A percentile compares a stretch with the other conserved stretches of the same genome.
Conservation (phyloP, 2,113 vertebrate genomes). For the Indicator maculatus region DNA sequence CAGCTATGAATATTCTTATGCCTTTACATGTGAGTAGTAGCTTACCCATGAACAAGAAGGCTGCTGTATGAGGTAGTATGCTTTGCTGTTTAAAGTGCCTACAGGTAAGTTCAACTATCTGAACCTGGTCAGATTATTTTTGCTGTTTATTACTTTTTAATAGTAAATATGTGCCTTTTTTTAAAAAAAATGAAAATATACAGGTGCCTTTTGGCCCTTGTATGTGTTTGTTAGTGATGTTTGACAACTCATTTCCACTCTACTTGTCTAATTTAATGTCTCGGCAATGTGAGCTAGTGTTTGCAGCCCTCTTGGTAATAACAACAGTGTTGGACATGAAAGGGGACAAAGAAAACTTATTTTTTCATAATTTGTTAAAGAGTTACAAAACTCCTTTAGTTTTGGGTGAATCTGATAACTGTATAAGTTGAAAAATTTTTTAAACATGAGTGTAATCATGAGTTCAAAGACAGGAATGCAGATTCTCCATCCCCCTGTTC, state of each 20-base stretch:
- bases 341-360: background rate
- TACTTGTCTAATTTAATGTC: background rate
- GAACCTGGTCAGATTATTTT: background rate
- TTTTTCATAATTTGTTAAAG: background rate
- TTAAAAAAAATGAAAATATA: background rate
- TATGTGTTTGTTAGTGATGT: background rate
- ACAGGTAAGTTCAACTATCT: background rate
- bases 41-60: background rate
- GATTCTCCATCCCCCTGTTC: background rate
- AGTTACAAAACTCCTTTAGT: background rate
- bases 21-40: rapidly evolving
- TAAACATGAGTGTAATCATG: background rate
- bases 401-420: background rate
- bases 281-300: background rate
- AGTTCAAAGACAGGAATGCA: background rate
- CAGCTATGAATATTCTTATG: background rate
- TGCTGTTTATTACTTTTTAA: background rate
- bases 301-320: background rate
- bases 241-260: background rate
- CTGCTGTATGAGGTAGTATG: background rate
- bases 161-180: background rate
- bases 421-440: background rate
- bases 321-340: background rate
- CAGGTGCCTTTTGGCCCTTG: background rate
- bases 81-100: background rate